Evolutionary conservation across 2,113 vertebrate genomes (phyloP).

Genomic region (Brienomyrus brachyistius): DNA sequence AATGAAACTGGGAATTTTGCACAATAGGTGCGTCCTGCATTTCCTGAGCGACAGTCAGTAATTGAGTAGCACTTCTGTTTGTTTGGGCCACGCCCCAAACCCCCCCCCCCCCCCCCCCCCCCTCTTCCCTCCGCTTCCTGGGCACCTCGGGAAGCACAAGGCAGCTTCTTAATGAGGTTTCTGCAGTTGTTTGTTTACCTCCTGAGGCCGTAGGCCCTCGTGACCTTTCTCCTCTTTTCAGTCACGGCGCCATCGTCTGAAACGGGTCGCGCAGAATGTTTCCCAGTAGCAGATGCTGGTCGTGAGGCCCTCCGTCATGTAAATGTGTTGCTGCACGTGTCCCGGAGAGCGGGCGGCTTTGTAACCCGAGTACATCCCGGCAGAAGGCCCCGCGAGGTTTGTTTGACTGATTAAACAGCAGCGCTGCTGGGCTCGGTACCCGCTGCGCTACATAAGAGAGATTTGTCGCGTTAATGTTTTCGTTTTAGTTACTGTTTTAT

Average conservation of each 20-base stretch:
- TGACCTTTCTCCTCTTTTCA: not conserved
- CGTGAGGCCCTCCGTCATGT: not conserved
- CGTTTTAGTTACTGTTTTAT: constrained; percentile 3
- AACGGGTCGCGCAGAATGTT: not conserved
- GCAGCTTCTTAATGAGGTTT: not conserved
- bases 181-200: not conserved
- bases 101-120: not conserved
- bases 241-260: not conserved
- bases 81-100: not conserved
- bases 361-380: not conserved
- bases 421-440: not conserved
- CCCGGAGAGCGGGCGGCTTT: not conserved
- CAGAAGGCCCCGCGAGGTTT: not conserved
- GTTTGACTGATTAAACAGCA: constrained; percentile 1
- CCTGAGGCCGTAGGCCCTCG: not conserved
- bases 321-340: not conserved
- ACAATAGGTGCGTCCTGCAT: not conserved
- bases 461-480: not conserved
- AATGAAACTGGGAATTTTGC: not conserved
- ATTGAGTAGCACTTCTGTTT: not conserved
- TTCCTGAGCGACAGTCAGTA: not conserved
- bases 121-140: not conserved
- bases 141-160: not conserved
- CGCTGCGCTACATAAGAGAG: not conserved
- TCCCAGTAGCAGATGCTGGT: not conserved